These are phyloP conservation scores for Sericinus montela DNA, from an alignment of 2,888 invertebrate genomes.

Conservation along the genomic window DNA sequence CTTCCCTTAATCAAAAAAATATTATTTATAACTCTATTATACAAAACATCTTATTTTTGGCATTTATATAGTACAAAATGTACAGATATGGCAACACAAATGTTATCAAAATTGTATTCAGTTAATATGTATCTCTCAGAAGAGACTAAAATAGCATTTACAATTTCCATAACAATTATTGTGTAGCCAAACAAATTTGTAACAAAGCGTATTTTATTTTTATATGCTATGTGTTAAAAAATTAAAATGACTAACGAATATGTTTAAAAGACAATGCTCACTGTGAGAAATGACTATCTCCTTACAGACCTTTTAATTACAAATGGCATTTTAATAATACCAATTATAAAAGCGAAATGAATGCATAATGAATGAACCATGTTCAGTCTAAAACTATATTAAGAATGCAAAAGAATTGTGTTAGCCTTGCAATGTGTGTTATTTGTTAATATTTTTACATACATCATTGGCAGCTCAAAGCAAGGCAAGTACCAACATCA, in stretches of 20 bases:
- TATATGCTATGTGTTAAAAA: conserved; percentile 7
- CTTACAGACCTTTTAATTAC: not conserved
- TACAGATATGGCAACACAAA: conserved; percentile 29
- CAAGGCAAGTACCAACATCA: conserved; percentile 3
- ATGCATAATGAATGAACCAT: conserved; percentile 5
- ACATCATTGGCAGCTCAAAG: not conserved
- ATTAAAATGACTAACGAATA: conserved; percentile 14
- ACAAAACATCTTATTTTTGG: conserved; percentile 43
- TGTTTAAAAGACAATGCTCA: conserved; percentile 2
- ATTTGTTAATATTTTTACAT: not conserved
- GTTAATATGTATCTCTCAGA: not conserved
- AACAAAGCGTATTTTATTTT: conserved; percentile 20
- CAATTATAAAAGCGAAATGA: not conserved
- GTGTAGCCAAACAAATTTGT: conserved; percentile 14
- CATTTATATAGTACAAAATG: conserved; percentile 50
- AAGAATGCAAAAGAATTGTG: not conserved
- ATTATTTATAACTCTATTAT: conserved; percentile 27
- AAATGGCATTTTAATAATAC: not conserved
- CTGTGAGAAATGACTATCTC: not conserved
- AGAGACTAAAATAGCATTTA: not conserved
- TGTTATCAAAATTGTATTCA: conserved; percentile 16
- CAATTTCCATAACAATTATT: conserved; percentile 11
- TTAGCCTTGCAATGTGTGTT: not conserved
- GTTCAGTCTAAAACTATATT: conserved; percentile 6
- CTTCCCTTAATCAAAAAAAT: conserved; percentile 19